Base-by-base conservation (phyloP, 2,797 vertebrate genomes). In the Platalea minor region DNA sequence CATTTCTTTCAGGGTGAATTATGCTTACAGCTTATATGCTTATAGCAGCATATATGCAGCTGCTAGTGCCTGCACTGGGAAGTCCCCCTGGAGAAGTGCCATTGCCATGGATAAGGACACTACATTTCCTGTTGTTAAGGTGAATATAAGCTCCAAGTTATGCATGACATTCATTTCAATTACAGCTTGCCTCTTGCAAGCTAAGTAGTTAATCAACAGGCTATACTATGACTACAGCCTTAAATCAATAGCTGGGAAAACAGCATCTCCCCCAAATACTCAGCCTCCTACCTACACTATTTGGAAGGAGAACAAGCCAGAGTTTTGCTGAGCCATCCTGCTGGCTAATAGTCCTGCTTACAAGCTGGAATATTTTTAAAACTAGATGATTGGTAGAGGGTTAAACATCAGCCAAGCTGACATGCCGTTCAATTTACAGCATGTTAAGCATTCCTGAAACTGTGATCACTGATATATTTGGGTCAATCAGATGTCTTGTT, bases 401-500 rank as follows among this genome's bases (percentile, higher is more conserved):
- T 88, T 77, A 96, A 92, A 54, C 54, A 25, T 81, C 80, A 96
- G 69, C 73, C 85, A 59, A 67, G 43, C 64, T 67, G 64, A 72
- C 1, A 2, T 57, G 57, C 61, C 75, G 50, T 67, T 90, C 75
- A 70, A 60, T 87, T 87, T 93, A 81, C 92, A 82, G 67, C 57
- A 46, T 69, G 83, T 90, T 86, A 57, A 76, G 67, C 85, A 76
- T 92, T 95, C 83, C 88, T 94, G 90, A 72, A 94, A 72, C 70
- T 68, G 64, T 72, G 92, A 90, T 95, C 73, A 61, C 53, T 57
- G 90, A 90, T 93, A 84, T 59, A 86, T 94, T 88, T 91, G 88
- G 93, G 90, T 92, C 84, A 92, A 87, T 93, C 96, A 69, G 61
- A 78, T 81, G 73, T 88, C 89, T 82, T 81, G 73, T 93, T 93